These are phyloP conservation scores for Heliconius cydno DNA, from an alignment of 2,888 invertebrate species.

Conservation along the genomic window DNA sequence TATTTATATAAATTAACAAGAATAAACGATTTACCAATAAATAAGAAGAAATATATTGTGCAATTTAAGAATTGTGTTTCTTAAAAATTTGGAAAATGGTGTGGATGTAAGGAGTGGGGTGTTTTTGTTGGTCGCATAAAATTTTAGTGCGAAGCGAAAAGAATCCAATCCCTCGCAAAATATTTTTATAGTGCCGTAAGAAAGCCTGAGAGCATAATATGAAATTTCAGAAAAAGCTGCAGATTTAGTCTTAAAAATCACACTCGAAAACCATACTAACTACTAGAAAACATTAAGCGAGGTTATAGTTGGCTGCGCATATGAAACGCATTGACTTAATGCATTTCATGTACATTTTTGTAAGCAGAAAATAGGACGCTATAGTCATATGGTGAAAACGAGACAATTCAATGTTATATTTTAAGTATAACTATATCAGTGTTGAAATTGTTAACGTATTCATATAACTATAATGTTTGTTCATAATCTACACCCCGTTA, in stretches of 20 bases:
- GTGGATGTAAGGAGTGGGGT: conserved; percentile 12
- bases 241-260: conserved; percentile 73
- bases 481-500: conserved; percentile 20
- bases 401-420: conserved; percentile 4
- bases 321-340: conserved; percentile 64
- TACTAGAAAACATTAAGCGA: conserved; percentile 77
- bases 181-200: conserved; percentile 47
- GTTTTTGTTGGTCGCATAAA: conserved; percentile 29
- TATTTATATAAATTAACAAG: conserved; percentile 1
- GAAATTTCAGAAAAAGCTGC: conserved; percentile 70
- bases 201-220: conserved; percentile 68
- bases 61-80: conserved; percentile 19
- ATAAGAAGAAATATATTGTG: conserved; percentile 24
- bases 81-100: conserved; percentile 16
- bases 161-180: conserved; percentile 47
- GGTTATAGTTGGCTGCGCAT: conserved; percentile 68
- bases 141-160: conserved; percentile 44
- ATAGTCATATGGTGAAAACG: conserved; percentile 56
- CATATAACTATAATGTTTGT: conserved; percentile 34
- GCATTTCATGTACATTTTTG: conserved; percentile 64
- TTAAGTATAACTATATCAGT: neutral
- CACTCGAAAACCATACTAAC: conserved; percentile 78
- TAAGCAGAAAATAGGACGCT: conserved; percentile 63
- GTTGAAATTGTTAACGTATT: conserved; percentile 13
- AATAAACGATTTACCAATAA: conserved; percentile 13